Conservation (phyloP, 2,113 vertebrate species). For the Cyanoramphus novaezelandiae region DNA sequence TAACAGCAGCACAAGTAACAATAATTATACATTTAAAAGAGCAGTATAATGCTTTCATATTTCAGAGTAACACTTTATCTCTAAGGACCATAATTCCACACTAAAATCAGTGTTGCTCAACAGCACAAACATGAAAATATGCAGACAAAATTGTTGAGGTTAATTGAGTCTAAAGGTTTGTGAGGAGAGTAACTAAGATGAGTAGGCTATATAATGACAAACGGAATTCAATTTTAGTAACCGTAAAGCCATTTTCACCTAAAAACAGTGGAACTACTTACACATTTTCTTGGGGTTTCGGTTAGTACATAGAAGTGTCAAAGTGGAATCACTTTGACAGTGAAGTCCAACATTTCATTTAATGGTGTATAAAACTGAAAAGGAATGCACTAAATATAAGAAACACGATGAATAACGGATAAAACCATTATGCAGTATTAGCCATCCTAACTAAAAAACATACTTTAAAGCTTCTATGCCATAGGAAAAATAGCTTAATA, state of each 20-base stretch:
- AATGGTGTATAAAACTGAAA: background rate
- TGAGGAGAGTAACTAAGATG: background rate
- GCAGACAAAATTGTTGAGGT: background rate
- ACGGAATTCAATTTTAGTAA: background rate
- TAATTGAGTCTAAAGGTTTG: background rate
- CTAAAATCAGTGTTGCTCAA: background rate
- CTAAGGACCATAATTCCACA: background rate
- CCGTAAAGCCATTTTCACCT: background rate
- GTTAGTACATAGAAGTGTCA: background rate
- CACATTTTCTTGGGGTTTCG: background rate
- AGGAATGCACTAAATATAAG: background rate
- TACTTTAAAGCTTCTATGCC: background rate
- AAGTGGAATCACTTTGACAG: background rate
- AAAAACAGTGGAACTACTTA: background rate
- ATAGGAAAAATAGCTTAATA: background rate
- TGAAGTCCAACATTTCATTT: background rate
- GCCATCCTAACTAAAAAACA: background rate
- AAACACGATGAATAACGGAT: background rate
- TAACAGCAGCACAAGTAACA: background rate
- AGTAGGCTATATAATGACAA: background rate
- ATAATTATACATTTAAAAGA: background rate
- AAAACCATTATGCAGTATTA: slow-evolving; percentile 1
- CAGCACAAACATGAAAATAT: background rate
- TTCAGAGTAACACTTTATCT: background rate
- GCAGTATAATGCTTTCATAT: background rate